A percentile compares a stretch with the other conserved stretches of the same genome.
Evolutionary conservation across 2,888 invertebrate genomes (phyloP).

Genomic region (Macrophya annulata): DNA sequence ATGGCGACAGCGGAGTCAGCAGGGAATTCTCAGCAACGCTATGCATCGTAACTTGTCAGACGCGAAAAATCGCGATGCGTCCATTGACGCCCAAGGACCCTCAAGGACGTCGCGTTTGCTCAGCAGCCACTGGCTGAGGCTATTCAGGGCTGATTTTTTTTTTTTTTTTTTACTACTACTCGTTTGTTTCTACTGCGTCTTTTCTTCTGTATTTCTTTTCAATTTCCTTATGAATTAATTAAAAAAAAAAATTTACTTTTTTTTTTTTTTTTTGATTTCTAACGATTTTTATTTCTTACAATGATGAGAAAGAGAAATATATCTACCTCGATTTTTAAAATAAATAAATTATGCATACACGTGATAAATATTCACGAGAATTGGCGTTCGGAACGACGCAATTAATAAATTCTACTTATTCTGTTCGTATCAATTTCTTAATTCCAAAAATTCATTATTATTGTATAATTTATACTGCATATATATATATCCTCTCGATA

Average conservation of each 20-base stretch:
- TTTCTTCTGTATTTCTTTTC: neutral
- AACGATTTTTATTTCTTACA: neutral
- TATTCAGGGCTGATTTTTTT: neutral
- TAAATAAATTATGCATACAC: neutral
- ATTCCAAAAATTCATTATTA: too few relatives aligned
- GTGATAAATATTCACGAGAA: neutral
- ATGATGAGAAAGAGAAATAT: neutral
- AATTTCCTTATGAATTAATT: neutral
- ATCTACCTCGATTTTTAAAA: neutral
- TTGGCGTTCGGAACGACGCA: too few relatives aligned
- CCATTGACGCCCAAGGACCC: slow-evolving; percentile 55
- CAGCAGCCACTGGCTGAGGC: neutral
- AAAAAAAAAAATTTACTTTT: neutral
- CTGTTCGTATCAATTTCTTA: too few relatives aligned
- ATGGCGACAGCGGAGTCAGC: neutral
- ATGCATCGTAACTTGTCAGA: slow-evolving; percentile 23
- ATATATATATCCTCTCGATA: neutral
- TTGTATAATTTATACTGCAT: neutral
- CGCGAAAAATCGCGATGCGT: slow-evolving; percentile 47
- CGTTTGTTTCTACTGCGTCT: neutral
- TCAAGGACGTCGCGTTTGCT: slow-evolving; percentile 53
- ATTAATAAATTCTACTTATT: too few relatives aligned
- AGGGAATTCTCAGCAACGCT: neutral
- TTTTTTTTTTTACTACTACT: neutral
- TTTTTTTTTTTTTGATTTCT: neutral